phyloP scores from a whole-genome alignment of 2,797 vertebrate genomes.

The Neosilurus hyrtlii region DNA sequence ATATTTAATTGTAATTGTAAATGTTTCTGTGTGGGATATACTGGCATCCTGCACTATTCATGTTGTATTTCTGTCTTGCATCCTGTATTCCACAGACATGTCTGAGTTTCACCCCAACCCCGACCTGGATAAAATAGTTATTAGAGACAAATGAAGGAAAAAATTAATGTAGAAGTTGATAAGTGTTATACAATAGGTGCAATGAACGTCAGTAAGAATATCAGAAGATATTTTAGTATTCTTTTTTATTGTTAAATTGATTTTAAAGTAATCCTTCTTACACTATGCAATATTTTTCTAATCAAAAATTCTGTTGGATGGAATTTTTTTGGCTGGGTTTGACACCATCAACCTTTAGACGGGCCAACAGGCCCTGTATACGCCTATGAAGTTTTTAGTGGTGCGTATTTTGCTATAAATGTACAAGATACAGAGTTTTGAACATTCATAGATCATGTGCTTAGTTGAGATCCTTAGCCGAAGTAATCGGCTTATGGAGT shows the following conservation, averaged over 20 bases:
- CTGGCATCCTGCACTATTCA: too few species aligned
- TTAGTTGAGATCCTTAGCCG: slow-evolving; percentile 37
- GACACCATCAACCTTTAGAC: background rate
- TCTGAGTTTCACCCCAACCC: background rate
- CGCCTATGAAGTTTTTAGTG: background rate
- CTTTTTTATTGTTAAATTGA: background rate
- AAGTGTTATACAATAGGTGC: background rate
- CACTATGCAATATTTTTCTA: background rate
- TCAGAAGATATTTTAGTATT: background rate
- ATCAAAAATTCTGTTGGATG: background rate
- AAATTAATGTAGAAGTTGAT: background rate
- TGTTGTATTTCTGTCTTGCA: background rate
- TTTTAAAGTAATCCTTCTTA: background rate
- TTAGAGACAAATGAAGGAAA: background rate
- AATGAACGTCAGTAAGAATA: background rate
- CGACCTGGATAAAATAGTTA: background rate
- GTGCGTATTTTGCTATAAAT: background rate
- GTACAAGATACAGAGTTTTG: slow-evolving; percentile 37
- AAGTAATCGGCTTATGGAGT: slow-evolving; percentile 61
- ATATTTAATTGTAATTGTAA: background rate
- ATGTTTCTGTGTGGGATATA: background rate
- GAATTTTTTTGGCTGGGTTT: background rate
- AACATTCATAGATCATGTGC: slow-evolving; percentile 59
- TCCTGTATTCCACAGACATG: background rate
- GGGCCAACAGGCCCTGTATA: slow-evolving; percentile 14